A percentile compares a stretch with the other conserved stretches of the same genome.
These are phyloP conservation scores for Drosophila paramelanica DNA, from an alignment of 2,888 invertebrate genomes.

Conservation along the genomic window DNA sequence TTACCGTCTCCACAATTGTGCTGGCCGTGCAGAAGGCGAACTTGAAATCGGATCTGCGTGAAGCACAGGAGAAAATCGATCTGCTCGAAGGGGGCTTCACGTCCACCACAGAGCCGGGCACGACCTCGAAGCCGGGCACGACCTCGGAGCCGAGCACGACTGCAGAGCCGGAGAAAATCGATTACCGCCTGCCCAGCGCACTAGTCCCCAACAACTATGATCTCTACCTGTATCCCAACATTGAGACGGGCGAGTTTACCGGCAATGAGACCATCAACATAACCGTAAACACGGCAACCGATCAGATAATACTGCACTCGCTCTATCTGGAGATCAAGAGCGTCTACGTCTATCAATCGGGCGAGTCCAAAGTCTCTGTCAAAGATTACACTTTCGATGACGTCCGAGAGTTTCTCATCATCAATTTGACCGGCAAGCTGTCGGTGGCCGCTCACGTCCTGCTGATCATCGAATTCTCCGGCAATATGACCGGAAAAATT, in stretches of 20 bases:
- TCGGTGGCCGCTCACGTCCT: constrained; percentile 22
- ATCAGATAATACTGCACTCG: constrained; percentile 87
- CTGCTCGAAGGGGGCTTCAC: constrained; percentile 62
- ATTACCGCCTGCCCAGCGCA: constrained; percentile 86
- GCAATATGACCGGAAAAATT: constrained; percentile 89
- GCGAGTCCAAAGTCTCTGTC: constrained; percentile 61
- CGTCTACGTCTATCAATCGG: constrained; percentile 59
- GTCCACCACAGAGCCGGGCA: constrained; percentile 34
- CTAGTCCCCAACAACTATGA: constrained; percentile 89
- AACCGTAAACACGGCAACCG: constrained; percentile 84
- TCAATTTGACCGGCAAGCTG: constrained; percentile 72
- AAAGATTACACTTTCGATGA: constrained; percentile 57
- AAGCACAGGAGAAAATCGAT: constrained; percentile 73
- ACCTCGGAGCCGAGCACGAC: constrained; percentile 27
- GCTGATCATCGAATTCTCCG: constrained; percentile 86
- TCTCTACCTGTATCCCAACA: constrained; percentile 88
- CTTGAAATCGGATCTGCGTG: constrained; percentile 70
- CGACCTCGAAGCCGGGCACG: constrained; percentile 37
- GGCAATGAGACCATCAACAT: constrained; percentile 87
- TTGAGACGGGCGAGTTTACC: constrained; percentile 86
- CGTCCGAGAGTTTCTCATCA: constrained; percentile 77
- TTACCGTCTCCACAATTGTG: constrained; percentile 86
- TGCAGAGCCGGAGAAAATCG: constrained; percentile 59
- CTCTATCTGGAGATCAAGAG: constrained; percentile 86
- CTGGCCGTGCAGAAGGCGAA: constrained; percentile 85